These are phyloP conservation scores for Plumapathes pennacea DNA, from an alignment of 92 coral and sea anemone genomes.

Conservation along the genomic window DNA sequence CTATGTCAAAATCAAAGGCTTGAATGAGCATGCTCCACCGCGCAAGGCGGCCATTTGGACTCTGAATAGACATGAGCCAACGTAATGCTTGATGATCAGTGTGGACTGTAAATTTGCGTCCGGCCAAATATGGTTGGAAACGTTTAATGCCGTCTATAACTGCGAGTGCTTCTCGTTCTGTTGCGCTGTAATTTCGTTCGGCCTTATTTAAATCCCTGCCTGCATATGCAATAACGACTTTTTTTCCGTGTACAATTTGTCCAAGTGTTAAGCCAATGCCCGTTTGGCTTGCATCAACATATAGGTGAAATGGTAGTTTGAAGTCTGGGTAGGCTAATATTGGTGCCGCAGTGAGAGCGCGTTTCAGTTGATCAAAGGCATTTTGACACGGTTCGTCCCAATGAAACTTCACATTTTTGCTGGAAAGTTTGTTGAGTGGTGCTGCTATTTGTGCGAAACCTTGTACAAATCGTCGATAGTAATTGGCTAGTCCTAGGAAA, in stretches of 20 bases:
- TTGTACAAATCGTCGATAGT: conserved; percentile 2
- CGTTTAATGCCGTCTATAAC: conserved; percentile 21
- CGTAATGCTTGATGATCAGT: conserved; percentile 29
- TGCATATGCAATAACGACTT: conserved; percentile 32
- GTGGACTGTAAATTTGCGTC: conserved; percentile 11
- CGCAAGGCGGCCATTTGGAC: conserved; percentile 28
- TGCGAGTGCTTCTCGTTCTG: conserved; percentile 33
- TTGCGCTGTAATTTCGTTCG: conserved; percentile 13
- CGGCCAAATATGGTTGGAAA: conserved; percentile 27
- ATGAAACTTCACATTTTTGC: background rate
- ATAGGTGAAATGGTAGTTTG: background rate
- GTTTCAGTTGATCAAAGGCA: conserved; percentile 19
- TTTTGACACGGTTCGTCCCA: conserved; percentile 4
- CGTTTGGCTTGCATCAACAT: conserved; percentile 6
- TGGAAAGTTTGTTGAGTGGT: conserved; percentile 1
- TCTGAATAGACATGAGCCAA: conserved; percentile 22
- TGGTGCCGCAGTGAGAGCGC: conserved; percentile 6
- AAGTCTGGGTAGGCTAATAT: conserved; percentile 15
- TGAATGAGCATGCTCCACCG: conserved; percentile 31
- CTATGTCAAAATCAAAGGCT: conserved; percentile 25
- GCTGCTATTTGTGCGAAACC: conserved; percentile 1
- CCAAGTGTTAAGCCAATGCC: background rate
- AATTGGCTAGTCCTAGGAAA: background rate
- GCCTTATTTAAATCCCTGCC: conserved; percentile 32
- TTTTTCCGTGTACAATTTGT: conserved; percentile 1